Percentiles rank a stretch among this genome's conserved stretches.
Evolutionary conservation across 2,888 invertebrate genomes (phyloP).

Genomic region (Andrena bucephala): DNA sequence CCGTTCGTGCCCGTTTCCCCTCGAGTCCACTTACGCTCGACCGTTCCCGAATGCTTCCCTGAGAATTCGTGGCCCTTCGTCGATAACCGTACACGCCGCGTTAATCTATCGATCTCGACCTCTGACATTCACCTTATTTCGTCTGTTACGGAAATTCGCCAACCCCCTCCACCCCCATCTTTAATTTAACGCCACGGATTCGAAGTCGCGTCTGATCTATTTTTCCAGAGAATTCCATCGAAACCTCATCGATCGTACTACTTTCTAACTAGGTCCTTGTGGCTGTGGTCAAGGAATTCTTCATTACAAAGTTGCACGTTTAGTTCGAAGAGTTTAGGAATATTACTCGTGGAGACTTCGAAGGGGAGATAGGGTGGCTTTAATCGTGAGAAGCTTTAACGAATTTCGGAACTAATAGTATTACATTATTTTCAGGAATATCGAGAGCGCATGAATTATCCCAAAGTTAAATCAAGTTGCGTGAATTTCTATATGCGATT

Average conservation of each 20-base stretch:
- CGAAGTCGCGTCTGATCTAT: neutral
- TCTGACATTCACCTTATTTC: constrained; percentile 24
- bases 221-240: neutral
- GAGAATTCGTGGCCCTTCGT: constrained; percentile 42
- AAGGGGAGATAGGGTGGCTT: neutral
- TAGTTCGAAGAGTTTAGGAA: neutral
- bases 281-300: neutral
- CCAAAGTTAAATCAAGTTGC: neutral
- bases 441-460: constrained; percentile 19
- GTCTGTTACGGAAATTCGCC: constrained; percentile 30
- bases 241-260: constrained; percentile 8
- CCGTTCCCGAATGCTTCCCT: constrained; percentile 58
- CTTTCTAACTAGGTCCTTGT: neutral
- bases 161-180: neutral
- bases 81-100: constrained; percentile 38
- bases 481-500: constrained; percentile 15
- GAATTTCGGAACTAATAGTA: too few relatives aligned
- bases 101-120: constrained; percentile 52
- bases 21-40: constrained; percentile 80
- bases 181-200: neutral
- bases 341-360: neutral
- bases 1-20: constrained; percentile 77
- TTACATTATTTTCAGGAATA: neutral
- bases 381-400: too few relatives aligned
- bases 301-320: neutral